phyloP scores from a whole-genome alignment of 2,113 vertebrate species.

The Heterochromis multidens region DNA sequence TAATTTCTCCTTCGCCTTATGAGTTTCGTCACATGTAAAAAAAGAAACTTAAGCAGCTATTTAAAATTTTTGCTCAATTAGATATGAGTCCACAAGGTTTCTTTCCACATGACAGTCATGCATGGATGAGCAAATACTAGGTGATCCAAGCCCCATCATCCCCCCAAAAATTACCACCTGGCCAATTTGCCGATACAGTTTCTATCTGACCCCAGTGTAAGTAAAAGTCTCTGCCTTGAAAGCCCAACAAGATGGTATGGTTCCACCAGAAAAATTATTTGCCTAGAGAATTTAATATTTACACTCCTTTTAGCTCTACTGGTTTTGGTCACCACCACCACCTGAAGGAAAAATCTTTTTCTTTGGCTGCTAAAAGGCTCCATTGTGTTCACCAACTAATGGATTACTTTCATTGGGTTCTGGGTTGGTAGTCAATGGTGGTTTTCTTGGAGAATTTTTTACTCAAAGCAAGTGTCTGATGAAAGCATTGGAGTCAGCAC shows the following conservation, averaged over 20 bases:
- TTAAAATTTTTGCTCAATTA: not conserved
- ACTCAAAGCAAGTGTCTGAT: not conserved
- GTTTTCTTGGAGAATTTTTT: not conserved
- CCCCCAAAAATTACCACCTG: not conserved
- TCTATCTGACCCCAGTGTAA: no score
- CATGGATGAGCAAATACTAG: not conserved
- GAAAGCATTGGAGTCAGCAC: not conserved
- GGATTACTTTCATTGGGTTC: not conserved
- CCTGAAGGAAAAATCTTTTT: no score
- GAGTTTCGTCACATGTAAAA: no score
- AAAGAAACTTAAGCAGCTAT: no score
- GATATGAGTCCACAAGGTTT: not conserved
- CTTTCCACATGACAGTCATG: not conserved
- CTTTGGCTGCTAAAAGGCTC: not conserved
- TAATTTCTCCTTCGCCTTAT: no score
- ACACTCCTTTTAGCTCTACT: not conserved
- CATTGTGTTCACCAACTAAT: not conserved
- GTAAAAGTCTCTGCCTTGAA: no score
- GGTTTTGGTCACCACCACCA: no score
- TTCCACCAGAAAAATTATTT: no score
- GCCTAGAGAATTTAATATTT: no score
- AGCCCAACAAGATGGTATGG: no score
- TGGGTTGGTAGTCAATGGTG: not conserved
- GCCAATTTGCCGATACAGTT: not conserved
- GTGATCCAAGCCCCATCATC: not conserved